Conservation (phyloP, 1,140 invertebrate species). For the Drosophila bipectinata region DNA sequence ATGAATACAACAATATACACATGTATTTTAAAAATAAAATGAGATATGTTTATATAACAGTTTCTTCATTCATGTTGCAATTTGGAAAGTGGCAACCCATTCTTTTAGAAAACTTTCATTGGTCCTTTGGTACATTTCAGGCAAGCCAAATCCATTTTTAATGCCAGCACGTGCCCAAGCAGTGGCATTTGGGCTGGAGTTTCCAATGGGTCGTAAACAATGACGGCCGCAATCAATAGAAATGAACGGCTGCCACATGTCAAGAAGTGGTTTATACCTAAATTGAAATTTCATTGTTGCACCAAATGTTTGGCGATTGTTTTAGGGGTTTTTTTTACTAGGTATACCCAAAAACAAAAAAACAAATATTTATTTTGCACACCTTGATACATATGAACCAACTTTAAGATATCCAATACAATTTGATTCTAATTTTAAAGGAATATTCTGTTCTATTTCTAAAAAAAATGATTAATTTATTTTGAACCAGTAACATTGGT, state of each 20-base stretch:
- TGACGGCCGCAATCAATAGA: constrained; percentile 44
- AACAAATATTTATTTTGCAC: no score
- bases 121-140: constrained; percentile 12
- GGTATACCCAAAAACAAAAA: no score
- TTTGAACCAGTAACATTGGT: no score
- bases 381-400: no score
- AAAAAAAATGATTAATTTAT: no score
- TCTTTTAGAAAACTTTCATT: constrained; percentile 31
- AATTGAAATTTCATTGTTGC: constrained; percentile 71
- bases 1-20: no score
- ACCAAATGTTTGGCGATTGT: constrained; percentile 31
- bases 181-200: constrained; percentile 37
- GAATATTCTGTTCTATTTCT: no score
- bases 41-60: no score
- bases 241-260: constrained; percentile 22
- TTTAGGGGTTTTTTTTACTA: constrained; percentile 21
- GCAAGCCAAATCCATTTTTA: constrained; percentile 67
- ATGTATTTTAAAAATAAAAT: no score
- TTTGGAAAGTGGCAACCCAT: constrained; percentile 52
- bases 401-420: no score
- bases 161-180: constrained; percentile 60
- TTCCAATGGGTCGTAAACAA: constrained; percentile 60
- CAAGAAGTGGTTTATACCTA: constrained; percentile 17
- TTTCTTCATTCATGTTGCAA: constrained; percentile 19
- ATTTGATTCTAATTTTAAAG: no score